Conservation (phyloP, 1,140 invertebrate genomes). For the Drosophila yakuba region DNA sequence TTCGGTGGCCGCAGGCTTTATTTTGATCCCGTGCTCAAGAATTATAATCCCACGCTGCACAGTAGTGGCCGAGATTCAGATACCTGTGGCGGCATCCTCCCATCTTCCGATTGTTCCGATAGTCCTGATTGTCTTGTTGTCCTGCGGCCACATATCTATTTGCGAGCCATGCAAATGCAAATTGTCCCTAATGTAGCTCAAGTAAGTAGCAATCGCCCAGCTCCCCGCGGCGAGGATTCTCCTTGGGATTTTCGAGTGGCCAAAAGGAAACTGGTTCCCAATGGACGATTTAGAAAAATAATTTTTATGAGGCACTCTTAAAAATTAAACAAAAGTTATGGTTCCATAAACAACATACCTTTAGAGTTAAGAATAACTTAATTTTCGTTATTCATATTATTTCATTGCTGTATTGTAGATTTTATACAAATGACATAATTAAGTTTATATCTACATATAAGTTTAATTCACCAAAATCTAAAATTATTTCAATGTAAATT, state of each 20-base stretch:
- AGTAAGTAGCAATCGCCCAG: conserved; percentile 29
- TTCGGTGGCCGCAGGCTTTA: conserved; percentile 25
- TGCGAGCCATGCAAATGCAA: conserved; percentile 61
- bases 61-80: neutral
- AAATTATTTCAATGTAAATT: no score
- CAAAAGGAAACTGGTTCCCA: conserved; percentile 4
- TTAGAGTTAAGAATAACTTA: neutral
- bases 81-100: conserved; percentile 37
- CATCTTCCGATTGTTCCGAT: conserved; percentile 20
- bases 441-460: no score
- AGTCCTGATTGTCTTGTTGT: conserved; percentile 36
- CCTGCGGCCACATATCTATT: conserved; percentile 52
- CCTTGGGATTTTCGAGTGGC: neutral
- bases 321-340: no score
- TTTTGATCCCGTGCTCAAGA: conserved; percentile 70
- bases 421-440: no score
- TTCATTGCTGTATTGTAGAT: neutral
- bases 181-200: conserved; percentile 65
- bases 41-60: conserved; percentile 60
- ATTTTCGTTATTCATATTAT: neutral
- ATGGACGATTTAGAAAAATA: neutral
- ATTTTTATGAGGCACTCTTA: neutral
- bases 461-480: no score
- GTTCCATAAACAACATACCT: neutral
- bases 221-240: conserved; percentile 30